A percentile compares a stretch with the other conserved stretches of the same genome.
Conservation (phyloP, 2,797 vertebrate species). For the Gadopsis marmoratus region DNA sequence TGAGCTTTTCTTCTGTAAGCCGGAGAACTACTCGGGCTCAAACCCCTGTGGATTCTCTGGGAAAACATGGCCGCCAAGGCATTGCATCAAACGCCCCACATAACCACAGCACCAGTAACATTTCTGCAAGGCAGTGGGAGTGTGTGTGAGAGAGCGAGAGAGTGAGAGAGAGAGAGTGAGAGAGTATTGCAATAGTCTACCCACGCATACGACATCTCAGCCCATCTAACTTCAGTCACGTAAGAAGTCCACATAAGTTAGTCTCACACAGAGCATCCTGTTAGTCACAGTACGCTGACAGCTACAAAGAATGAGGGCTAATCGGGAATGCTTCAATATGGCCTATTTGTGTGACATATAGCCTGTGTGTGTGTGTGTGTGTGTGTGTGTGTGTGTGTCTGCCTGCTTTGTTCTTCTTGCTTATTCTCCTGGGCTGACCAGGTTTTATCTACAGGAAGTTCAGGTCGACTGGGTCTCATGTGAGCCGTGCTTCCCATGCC, state of each 20-base stretch:
- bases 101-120: conserved; percentile 75
- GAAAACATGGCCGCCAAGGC: conserved; percentile 78
- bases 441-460: conserved; percentile 86
- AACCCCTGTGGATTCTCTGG: conserved; percentile 74
- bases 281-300: conserved; percentile 80
- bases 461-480: conserved; percentile 81
- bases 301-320: conserved; percentile 76
- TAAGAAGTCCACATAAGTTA: conserved; percentile 74
- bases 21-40: conserved; percentile 55
- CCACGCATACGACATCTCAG: conserved; percentile 67
- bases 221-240: conserved; percentile 72
- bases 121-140: conserved; percentile 50
- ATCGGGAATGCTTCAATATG: conserved; percentile 77
- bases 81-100: conserved; percentile 80
- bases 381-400: conserved; percentile 35
- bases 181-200: conserved; percentile 65
- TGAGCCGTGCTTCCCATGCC: conserved; percentile 82
- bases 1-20: conserved; percentile 52
- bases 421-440: conserved; percentile 72
- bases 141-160: conserved; percentile 2
- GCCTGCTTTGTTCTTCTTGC: conserved; percentile 72
- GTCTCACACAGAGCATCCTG: conserved; percentile 74
- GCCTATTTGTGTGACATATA: conserved; percentile 73
- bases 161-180: conserved; percentile 23
- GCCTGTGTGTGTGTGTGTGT: conserved; percentile 39